phyloP scores from a whole-genome alignment of 2,113 vertebrate species.

The Anseranas semipalmata region DNA sequence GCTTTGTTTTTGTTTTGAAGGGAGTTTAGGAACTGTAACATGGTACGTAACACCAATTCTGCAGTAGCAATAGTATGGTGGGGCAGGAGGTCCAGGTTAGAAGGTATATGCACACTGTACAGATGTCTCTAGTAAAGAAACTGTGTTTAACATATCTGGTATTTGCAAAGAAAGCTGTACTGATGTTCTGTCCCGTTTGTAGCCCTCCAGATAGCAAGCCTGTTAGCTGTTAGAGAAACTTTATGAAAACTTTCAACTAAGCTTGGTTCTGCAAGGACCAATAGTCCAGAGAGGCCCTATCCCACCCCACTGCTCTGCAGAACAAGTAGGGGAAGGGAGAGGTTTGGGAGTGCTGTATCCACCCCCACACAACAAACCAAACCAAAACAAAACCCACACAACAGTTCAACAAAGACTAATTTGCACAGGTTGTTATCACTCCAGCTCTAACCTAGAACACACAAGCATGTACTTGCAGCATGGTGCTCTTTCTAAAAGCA shows the following conservation, averaged over 20 bases:
- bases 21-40: neutral
- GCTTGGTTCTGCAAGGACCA: neutral
- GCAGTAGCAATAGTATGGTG: neutral
- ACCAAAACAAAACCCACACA: neutral
- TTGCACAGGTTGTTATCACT: neutral
- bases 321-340: neutral
- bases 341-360: neutral
- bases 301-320: neutral
- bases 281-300: neutral
- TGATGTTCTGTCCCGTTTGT: neutral
- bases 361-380: neutral
- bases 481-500: neutral
- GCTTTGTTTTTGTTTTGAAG: neutral
- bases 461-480: neutral
- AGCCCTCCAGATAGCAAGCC: neutral
- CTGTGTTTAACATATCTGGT: neutral
- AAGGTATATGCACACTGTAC: neutral
- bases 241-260: neutral
- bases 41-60: neutral
- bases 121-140: neutral
- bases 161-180: neutral
- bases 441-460: neutral
- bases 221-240: neutral
- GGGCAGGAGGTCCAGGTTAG: neutral
- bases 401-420: neutral